Percentiles rank a stretch among this genome's conserved stretches.
These are phyloP conservation scores for Drosophila nasuta DNA, from an alignment of 1,140 invertebrate genomes.

Conservation along the genomic window DNA sequence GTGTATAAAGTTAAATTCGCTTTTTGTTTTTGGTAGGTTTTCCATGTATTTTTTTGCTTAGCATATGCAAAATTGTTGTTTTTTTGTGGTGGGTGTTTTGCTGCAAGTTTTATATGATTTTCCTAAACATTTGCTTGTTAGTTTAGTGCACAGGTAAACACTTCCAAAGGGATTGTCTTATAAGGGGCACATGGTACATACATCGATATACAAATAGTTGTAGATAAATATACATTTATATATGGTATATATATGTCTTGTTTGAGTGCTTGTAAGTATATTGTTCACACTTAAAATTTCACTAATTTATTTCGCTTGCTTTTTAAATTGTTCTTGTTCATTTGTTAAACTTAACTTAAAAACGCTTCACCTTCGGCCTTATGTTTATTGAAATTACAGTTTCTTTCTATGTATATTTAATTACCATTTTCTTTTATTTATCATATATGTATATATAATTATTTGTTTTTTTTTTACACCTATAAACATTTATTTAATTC, in stretches of 20 bases:
- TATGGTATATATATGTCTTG: neutral
- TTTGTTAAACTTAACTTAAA: slow-evolving; percentile 54
- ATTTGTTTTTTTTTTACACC: slow-evolving; percentile 61
- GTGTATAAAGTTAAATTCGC: slow-evolving; percentile 53
- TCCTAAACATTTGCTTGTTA: slow-evolving; percentile 40
- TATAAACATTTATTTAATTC: slow-evolving; percentile 74
- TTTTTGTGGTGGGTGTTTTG: slow-evolving; percentile 57
- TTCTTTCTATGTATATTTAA: slow-evolving; percentile 73
- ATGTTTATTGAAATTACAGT: slow-evolving; percentile 85
- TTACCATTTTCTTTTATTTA: slow-evolving; percentile 69
- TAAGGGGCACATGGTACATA: slow-evolving; percentile 67
- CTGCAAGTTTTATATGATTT: slow-evolving; percentile 47
- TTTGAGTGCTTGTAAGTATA: slow-evolving; percentile 28
- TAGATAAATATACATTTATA: slow-evolving; percentile 70
- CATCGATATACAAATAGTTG: slow-evolving; percentile 78
- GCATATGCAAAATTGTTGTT: slow-evolving; percentile 14
- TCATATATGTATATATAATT: slow-evolving; percentile 25
- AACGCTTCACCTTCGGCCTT: slow-evolving; percentile 50
- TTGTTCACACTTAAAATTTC: slow-evolving; percentile 58
- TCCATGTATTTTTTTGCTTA: slow-evolving; percentile 12
- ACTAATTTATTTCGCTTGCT: slow-evolving; percentile 58
- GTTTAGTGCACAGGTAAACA: slow-evolving; percentile 56
- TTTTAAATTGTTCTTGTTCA: neutral
- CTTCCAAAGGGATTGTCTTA: slow-evolving; percentile 80
- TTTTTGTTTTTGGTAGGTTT: slow-evolving; percentile 27